Conservation (phyloP, 2,113 vertebrate genomes). For the Bagarius yarrelli region DNA sequence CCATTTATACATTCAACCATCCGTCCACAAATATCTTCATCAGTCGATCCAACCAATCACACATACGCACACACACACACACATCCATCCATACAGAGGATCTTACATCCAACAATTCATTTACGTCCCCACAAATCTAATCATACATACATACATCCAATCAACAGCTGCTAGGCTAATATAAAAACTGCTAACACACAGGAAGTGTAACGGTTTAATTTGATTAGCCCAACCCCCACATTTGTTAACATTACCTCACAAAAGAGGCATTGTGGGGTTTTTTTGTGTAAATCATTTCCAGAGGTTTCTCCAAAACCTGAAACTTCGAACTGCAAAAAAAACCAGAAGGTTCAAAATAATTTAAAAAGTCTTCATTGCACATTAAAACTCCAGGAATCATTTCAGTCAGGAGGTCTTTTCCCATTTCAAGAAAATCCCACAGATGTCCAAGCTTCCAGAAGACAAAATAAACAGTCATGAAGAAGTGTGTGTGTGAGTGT, state of each 20-base stretch:
- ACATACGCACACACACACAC: too few species aligned
- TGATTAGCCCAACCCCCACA: not conserved
- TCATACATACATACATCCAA: too few species aligned
- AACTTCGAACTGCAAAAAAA: not conserved
- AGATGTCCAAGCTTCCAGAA: conserved; percentile 59
- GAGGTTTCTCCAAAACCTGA: not conserved
- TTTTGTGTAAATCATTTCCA: not conserved
- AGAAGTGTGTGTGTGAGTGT: too few species aligned
- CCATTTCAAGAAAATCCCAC: conserved; percentile 65
- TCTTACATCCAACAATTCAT: too few species aligned
- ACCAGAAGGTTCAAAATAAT: too few species aligned
- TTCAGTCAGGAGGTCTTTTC: conserved; percentile 55
- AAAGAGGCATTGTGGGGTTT: not conserved
- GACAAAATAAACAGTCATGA: conserved; percentile 71
- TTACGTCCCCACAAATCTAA: too few species aligned
- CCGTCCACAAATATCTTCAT: too few species aligned
- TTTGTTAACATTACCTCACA: not conserved
- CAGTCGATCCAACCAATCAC: too few species aligned
- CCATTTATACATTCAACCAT: too few species aligned
- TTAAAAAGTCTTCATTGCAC: too few species aligned
- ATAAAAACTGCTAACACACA: not conserved
- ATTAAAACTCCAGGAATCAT: too few species aligned
- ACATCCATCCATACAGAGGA: too few species aligned
- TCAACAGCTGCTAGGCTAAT: not conserved
- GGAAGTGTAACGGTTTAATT: not conserved